Conservation (phyloP, 1,140 invertebrate species). For the Diorhabda carinulata region DNA sequence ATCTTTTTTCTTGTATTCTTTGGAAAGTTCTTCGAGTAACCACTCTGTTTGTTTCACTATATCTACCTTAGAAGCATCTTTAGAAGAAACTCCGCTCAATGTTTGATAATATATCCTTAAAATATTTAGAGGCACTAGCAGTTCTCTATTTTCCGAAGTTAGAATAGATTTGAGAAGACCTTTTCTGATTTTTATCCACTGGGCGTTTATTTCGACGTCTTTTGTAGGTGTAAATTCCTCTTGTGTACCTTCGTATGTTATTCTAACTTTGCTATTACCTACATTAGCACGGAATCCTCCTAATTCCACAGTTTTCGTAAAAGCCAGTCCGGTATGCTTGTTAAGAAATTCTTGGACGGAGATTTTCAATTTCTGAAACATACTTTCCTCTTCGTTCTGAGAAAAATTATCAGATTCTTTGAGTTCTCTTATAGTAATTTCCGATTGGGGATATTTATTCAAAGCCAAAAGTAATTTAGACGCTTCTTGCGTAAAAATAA, state of each 20-base stretch:
- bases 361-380: slow-evolving; percentile 45
- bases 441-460: slow-evolving; percentile 49
- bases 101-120: slow-evolving; percentile 44
- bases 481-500: slow-evolving; percentile 82
- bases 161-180: slow-evolving; percentile 40
- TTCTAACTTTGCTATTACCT: slow-evolving; percentile 39
- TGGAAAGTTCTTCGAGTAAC: slow-evolving; percentile 40
- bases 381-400: slow-evolving; percentile 42
- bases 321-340: slow-evolving; percentile 44
- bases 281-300: slow-evolving; percentile 40
- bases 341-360: slow-evolving; percentile 48
- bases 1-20: slow-evolving; percentile 35
- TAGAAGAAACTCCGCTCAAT: slow-evolving; percentile 30
- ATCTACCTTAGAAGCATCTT: slow-evolving; percentile 32
- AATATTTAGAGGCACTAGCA: slow-evolving; percentile 40
- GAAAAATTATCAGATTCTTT: slow-evolving; percentile 35
- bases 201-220: slow-evolving; percentile 26
- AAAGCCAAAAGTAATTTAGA: slow-evolving; percentile 59
- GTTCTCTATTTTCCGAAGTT: slow-evolving; percentile 37
- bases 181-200: slow-evolving; percentile 42
- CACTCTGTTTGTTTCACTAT: slow-evolving; percentile 40
- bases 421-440: slow-evolving; percentile 54
- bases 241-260: slow-evolving; percentile 29
- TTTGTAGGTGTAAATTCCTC: slow-evolving; percentile 16
- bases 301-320: slow-evolving; percentile 36